A percentile compares a stretch with the other conserved stretches of the same genome.
These are phyloP conservation scores for Equus przewalskii DNA, from an alignment of 2,113 vertebrate genomes.

Conservation along the genomic window DNA sequence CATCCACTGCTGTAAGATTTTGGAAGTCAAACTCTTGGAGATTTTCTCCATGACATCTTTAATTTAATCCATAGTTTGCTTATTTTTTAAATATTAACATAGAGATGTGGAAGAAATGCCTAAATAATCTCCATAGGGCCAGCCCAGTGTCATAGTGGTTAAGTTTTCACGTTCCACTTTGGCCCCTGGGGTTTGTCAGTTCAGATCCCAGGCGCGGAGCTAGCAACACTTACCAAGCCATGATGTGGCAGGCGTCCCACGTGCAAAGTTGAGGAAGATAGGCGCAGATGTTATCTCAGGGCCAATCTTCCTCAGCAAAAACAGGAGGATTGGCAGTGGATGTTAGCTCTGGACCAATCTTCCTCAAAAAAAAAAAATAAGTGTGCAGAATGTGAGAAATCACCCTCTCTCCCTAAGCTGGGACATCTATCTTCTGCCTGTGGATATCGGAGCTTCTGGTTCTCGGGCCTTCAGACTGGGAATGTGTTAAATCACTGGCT, in stretches of 20 bases:
- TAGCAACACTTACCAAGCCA: no score
- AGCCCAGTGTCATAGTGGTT: no score
- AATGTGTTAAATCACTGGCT: not conserved
- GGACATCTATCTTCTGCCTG: not conserved
- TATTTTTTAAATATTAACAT: slow-evolving; percentile 4
- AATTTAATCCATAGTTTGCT: not conserved
- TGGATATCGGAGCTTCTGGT: not conserved
- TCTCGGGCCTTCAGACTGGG: not conserved
- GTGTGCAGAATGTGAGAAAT: not conserved
- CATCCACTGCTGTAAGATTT: not conserved
- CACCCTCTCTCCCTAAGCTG: not conserved
- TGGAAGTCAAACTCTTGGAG: not conserved
- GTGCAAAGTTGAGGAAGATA: no score
- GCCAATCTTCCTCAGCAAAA: no score
- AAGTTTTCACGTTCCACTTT: no score
- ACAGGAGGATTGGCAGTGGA: no score
- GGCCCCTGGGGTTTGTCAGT: no score
- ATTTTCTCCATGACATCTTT: not conserved
- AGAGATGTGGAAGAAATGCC: not conserved
- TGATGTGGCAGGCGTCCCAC: no score
- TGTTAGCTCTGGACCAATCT: no score
- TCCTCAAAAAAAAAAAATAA: not conserved
- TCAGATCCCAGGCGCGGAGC: no score
- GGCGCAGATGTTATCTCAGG: no score
- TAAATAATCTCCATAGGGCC: no score